Conservation (phyloP, 2,888 invertebrate genomes). For the Xylota sylvarum region DNA sequence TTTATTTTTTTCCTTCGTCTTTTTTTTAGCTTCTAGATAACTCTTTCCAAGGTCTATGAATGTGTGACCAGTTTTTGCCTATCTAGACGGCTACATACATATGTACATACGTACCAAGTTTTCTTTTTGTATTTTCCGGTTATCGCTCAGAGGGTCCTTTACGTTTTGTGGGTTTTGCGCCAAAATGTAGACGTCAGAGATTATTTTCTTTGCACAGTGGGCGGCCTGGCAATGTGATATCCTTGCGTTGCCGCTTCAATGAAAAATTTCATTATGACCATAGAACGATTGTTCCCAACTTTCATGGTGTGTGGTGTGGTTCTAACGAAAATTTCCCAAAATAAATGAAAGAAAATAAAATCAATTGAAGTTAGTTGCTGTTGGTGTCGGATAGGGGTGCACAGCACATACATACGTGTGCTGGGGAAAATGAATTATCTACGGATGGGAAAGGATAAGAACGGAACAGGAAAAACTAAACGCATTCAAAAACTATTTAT, state of each 20-base stretch:
- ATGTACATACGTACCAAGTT: conserved; percentile 8
- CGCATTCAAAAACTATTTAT: conserved; percentile 66
- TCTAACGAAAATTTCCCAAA: conserved; percentile 11
- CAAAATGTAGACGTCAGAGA: conserved; percentile 43
- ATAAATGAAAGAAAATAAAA: conserved; percentile 62
- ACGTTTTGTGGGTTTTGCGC: conserved; percentile 34
- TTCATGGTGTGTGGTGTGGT: conserved; percentile 12
- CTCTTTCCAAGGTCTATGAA: conserved; percentile 62
- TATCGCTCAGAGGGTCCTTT: conserved; percentile 55
- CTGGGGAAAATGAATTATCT: conserved; percentile 26
- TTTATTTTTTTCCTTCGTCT: conserved; percentile 15
- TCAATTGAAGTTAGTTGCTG: conserved; percentile 60
- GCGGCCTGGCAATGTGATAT: conserved; percentile 26
- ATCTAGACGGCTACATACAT: conserved; percentile 12
- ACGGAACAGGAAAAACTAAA: conserved; percentile 14
- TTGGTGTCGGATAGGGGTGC: conserved; percentile 19
- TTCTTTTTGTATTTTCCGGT: conserved; percentile 51
- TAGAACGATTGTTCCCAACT: conserved; percentile 54
- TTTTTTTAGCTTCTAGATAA: conserved; percentile 35
- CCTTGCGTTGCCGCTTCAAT: conserved; percentile 52
- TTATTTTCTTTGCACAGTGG: conserved; percentile 34
- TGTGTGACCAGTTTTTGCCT: conserved; percentile 50
- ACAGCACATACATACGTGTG: not conserved
- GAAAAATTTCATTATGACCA: conserved; percentile 69
- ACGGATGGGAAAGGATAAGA: conserved; percentile 23